phyloP scores from a whole-genome alignment of 2,888 invertebrate species.

The Dolomedes plantarius region DNA sequence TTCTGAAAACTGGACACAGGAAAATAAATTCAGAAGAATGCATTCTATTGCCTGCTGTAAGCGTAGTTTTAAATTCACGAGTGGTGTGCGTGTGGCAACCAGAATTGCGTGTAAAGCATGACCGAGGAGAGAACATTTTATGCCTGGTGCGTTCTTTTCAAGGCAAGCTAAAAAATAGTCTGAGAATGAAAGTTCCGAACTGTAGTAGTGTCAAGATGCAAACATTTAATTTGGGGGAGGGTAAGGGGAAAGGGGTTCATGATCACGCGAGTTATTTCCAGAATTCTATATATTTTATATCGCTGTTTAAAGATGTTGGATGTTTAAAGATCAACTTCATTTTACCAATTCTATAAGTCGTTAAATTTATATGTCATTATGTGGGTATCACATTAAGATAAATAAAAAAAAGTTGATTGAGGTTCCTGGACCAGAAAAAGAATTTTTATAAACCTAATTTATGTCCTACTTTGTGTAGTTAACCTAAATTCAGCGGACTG shows the following conservation, averaged over 20 bases:
- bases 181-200: background rate
- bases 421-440: too few relatives aligned
- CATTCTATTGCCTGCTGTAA: background rate
- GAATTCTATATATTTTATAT: background rate
- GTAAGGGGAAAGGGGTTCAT: background rate
- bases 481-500: too few relatives aligned
- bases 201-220: slow-evolving; percentile 28
- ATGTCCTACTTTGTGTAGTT: too few relatives aligned
- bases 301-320: background rate
- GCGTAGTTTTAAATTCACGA: slow-evolving; percentile 11
- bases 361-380: too few relatives aligned
- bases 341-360: too few relatives aligned
- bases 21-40: background rate
- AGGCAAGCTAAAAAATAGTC: background rate
- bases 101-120: slow-evolving; percentile 22
- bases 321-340: too few relatives aligned
- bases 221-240: slow-evolving; percentile 21
- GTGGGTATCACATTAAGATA: too few relatives aligned
- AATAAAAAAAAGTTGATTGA: too few relatives aligned
- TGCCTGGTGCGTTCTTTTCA: slow-evolving; percentile 15
- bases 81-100: slow-evolving; percentile 31
- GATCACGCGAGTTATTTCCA: slow-evolving; percentile 29
- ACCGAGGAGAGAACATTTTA: slow-evolving; percentile 24
- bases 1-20: background rate
- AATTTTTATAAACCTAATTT: too few relatives aligned